Evolutionary conservation across 2,113 vertebrate genomes (phyloP).

Genomic region (Sisor rabdophorus): DNA sequence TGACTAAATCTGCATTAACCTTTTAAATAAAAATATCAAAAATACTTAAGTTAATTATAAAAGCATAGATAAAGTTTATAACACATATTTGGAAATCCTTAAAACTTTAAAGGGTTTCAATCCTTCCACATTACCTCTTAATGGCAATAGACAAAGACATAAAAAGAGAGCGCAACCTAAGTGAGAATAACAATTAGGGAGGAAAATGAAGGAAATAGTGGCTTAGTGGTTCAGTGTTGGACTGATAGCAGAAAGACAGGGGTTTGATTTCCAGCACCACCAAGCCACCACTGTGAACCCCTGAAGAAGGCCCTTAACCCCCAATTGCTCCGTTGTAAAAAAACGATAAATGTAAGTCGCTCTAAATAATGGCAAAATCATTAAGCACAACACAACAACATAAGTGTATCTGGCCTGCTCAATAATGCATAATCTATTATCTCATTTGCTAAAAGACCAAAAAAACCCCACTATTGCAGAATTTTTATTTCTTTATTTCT

Average conservation of each 20-base stretch:
- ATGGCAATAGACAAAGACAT: neutral
- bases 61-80: neutral
- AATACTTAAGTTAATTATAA: neutral
- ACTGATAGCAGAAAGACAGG: no score
- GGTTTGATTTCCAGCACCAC: no score
- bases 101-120: neutral
- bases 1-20: neutral
- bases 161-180: neutral
- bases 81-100: neutral
- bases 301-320: no score
- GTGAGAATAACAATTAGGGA: constrained; percentile 12
- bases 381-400: constrained; percentile 37
- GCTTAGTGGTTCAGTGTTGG: no score
- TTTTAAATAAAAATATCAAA: constrained; percentile 5
- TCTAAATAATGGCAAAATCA: no score
- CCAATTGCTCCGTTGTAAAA: no score
- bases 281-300: no score
- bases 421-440: constrained; percentile 39
- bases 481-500: neutral
- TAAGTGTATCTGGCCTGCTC: constrained; percentile 33
- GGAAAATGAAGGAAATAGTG: no score
- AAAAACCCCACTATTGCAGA: constrained; percentile 9
- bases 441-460: constrained; percentile 28
- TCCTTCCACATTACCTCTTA: no score
- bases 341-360: no score